Base-by-base conservation (phyloP, 2,888 invertebrate species). In the Rhimphoctona megacephalus region DNA sequence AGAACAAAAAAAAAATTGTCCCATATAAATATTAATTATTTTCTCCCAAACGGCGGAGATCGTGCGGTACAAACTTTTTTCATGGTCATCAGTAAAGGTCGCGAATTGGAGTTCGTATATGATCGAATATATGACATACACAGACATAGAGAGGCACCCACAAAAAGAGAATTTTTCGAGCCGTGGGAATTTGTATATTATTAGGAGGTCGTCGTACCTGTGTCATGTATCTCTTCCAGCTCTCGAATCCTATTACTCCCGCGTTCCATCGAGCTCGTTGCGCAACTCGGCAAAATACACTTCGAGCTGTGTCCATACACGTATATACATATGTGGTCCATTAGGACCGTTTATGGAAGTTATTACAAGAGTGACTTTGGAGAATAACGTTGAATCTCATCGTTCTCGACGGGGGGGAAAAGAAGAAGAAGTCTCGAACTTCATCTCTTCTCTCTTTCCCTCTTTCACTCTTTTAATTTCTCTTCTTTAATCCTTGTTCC, bases 311-410 rank as follows among this genome's bases (percentile, higher is more conserved):
- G 66, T 66, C 30, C 61, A 36, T 66, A 77, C 22, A 43, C 61
- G 70, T 73, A 33, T 67, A 74, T 64, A 70, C 54, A 70, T 69
- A 69, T 49, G 66, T 54, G 90, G 87, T 89, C 90, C 88, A 91
- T 92, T 90, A 88, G 90, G 89, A 89, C 88, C 89, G 90, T 91
- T 90, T 89, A 87, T 89, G 88, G 89, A 88, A 89, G 88, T 92
- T 92, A 92, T 92, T 93, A 92, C 91, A 90, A 91, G 93, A 92
- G 92, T 93, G 93, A 93, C 93, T 93, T 90, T 90, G 92, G 90
- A 91, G 91, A 81, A 81, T 74, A 74, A 92, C 90, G 89, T 91
- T 90, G 91, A 91, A 91, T 89, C 91, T 90, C 91, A 91, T 92
- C 91, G 89, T 89, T 89, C 92, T 89, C 93, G 89, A 90, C 93